Conservation (phyloP, 2,888 invertebrate genomes). For the Phragmatobia fuliginosa region DNA sequence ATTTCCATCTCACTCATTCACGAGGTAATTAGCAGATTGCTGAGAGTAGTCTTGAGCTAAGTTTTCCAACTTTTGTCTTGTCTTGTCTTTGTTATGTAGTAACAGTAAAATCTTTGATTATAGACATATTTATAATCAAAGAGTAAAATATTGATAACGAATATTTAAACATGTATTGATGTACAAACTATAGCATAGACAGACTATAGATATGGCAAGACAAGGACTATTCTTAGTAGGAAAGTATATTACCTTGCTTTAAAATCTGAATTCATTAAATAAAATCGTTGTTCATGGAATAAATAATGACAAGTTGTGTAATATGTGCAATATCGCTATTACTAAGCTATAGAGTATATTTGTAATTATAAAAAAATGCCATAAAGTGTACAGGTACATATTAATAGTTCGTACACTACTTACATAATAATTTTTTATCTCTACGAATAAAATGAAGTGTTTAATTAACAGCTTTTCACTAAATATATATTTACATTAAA, state of each 20-base stretch:
- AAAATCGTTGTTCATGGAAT: slow-evolving; percentile 2
- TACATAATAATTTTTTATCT: not conserved
- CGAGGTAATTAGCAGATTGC: not conserved
- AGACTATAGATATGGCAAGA: too few relatives aligned
- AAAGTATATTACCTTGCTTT: not conserved
- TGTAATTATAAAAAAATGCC: not conserved
- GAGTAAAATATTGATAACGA: not conserved
- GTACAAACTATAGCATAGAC: too few relatives aligned
- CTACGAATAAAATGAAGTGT: too few relatives aligned
- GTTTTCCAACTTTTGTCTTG: too few relatives aligned
- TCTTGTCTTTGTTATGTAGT: too few relatives aligned
- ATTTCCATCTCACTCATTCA: not conserved
- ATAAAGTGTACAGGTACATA: not conserved
- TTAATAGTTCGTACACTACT: not conserved
- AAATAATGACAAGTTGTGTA: not conserved
- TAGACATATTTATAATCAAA: too few relatives aligned
- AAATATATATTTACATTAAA: too few relatives aligned
- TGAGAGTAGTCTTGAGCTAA: not conserved
- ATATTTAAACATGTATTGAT: not conserved
- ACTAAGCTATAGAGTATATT: not conserved
- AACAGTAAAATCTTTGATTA: too few relatives aligned
- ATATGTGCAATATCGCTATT: slow-evolving; percentile 1
- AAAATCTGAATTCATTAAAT: not conserved
- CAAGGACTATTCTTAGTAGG: too few relatives aligned
- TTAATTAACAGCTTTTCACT: too few relatives aligned